Conservation (phyloP, 2,113 vertebrate species). For the Edolisoma coerulescens region DNA sequence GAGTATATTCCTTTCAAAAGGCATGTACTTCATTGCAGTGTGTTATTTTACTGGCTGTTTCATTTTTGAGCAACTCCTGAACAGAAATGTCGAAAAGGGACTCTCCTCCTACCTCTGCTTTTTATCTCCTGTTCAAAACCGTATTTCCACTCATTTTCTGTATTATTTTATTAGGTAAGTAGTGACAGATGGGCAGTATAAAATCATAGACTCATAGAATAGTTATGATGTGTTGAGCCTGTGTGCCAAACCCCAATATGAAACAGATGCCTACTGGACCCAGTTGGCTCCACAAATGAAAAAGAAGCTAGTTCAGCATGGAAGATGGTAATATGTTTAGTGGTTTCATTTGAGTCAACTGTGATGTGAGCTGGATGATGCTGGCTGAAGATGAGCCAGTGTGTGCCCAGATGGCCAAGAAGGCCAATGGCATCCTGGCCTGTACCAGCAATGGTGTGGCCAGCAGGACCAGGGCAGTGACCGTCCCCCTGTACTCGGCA, state of each 20-base stretch:
- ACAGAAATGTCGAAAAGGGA: neutral
- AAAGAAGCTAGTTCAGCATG: neutral
- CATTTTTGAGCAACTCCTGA: neutral
- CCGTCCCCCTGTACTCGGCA: accelerated
- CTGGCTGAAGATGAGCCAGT: neutral
- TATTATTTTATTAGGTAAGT: neutral
- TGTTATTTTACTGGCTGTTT: neutral
- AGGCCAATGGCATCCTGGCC: neutral
- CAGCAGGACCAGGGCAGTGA: neutral
- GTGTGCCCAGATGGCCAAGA: neutral
- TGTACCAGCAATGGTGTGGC: accelerated
- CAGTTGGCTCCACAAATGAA: neutral
- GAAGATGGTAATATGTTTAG: neutral
- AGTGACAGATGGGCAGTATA: neutral
- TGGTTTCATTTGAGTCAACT: neutral
- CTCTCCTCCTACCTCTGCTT: neutral
- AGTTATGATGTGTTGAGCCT: neutral
- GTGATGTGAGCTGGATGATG: neutral
- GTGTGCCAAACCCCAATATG: neutral
- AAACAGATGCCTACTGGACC: neutral
- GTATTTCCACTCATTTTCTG: neutral
- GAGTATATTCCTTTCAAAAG: conserved; percentile 60
- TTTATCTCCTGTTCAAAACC: neutral
- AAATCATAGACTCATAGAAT: neutral
- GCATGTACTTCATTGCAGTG: neutral